Conservation (phyloP, 2,797 vertebrate species). For the Phoxinus dragarum region DNA sequence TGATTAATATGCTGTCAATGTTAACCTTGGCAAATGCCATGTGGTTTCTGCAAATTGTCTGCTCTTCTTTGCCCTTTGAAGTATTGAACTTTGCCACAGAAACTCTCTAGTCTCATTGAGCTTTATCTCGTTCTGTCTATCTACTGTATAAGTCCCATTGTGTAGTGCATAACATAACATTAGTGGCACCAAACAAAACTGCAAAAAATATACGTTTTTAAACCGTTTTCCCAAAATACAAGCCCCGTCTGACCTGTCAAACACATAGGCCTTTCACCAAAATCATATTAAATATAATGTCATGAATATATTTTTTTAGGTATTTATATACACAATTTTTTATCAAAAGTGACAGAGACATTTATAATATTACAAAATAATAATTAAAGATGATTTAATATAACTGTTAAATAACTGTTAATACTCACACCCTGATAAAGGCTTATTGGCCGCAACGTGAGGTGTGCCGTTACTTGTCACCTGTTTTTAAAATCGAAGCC, state of each 20-base stretch:
- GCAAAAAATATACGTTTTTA: neutral
- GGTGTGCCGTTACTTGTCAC: too few species aligned
- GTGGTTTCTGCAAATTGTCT: slow-evolving; percentile 60
- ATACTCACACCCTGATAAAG: too few species aligned
- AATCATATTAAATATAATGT: neutral
- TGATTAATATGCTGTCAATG: slow-evolving; percentile 68
- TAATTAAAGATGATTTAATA: too few species aligned
- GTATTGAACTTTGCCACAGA: slow-evolving; percentile 62
- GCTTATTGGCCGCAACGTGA: too few species aligned
- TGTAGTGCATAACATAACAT: too few species aligned
- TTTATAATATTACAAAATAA: too few species aligned
- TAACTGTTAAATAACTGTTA: too few species aligned
- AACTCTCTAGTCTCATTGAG: slow-evolving; percentile 9
- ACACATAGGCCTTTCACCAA: neutral
- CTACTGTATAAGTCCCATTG: neutral
- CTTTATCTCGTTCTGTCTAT: slow-evolving; percentile 15
- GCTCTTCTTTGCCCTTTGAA: slow-evolving; percentile 53
- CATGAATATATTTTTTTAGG: neutral
- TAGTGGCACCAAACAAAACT: neutral
- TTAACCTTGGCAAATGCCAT: slow-evolving; percentile 65
- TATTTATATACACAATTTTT: too few species aligned
- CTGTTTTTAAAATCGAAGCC: too few species aligned
- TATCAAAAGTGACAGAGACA: too few species aligned
- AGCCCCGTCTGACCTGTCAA: neutral
- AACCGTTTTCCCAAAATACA: neutral